A percentile compares a stretch with the other conserved stretches of the same genome.
Evolutionary conservation across 2,797 vertebrate species (phyloP).

Genomic region (Enteromius argenteus): DNA sequence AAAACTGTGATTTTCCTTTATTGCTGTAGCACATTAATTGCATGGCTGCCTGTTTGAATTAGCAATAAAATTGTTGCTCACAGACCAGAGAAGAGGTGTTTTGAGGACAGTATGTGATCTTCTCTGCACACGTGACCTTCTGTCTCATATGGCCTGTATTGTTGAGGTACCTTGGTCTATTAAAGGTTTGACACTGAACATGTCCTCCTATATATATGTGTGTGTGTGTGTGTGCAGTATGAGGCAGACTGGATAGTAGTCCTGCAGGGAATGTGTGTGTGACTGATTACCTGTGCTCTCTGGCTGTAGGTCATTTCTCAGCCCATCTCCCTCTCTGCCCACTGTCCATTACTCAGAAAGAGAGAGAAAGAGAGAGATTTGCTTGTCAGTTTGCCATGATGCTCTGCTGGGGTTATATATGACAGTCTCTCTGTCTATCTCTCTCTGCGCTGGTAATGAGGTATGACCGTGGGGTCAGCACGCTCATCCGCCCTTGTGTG

Average conservation of each 20-base stretch:
- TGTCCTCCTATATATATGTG: not conserved
- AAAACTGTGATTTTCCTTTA: not conserved
- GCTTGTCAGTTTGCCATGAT: conserved; percentile 41
- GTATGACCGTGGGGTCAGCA: conserved; percentile 48
- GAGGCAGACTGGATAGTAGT: conserved; percentile 4
- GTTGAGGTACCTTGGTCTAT: not conserved
- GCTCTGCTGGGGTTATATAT: conserved; percentile 55
- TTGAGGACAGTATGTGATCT: not conserved
- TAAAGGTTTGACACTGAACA: not conserved
- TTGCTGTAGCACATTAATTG: not conserved
- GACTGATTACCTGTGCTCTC: conserved; percentile 60
- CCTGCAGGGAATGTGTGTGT: conserved; percentile 35
- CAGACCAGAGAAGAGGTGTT: not conserved
- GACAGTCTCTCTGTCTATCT: conserved; percentile 19
- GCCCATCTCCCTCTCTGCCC: conserved; percentile 58
- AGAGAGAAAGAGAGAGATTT: conserved; percentile 22
- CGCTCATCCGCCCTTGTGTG: conserved; percentile 32
- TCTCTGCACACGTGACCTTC: not conserved
- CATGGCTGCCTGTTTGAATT: not conserved
- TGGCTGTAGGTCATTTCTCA: conserved; percentile 58
- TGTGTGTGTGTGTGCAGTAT: conserved; percentile 6
- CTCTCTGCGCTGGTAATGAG: conserved; percentile 42
- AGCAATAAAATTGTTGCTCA: not conserved
- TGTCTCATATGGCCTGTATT: conserved; percentile 8
- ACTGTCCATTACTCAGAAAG: conserved; percentile 52